Percentiles rank a stretch among this genome's conserved stretches.
phyloP scores from a whole-genome alignment of 1,140 invertebrate species.

The Planococcus citri region DNA sequence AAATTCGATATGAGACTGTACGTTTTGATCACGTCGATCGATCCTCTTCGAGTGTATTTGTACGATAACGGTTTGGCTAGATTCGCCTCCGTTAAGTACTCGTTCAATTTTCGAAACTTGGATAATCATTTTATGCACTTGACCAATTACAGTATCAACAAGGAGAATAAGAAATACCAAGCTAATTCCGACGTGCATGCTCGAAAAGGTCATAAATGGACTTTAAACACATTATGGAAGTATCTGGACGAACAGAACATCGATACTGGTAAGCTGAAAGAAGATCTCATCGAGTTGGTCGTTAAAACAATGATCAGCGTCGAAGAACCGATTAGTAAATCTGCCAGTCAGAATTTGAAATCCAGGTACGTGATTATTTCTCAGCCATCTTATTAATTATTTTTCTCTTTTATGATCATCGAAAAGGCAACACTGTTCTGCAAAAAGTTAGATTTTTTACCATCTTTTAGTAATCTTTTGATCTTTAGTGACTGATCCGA shows the following conservation, averaged over 20 bases:
- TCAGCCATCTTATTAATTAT: no score
- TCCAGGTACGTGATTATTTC: constrained; percentile 17
- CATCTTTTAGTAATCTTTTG: no score
- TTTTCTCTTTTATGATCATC: no score
- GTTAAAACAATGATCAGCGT: constrained; percentile 72
- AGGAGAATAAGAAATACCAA: constrained; percentile 71
- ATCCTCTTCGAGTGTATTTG: constrained; percentile 83
- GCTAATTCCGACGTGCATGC: constrained; percentile 71
- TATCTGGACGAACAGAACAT: constrained; percentile 54
- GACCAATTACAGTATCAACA: constrained; percentile 97
- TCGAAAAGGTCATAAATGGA: constrained; percentile 82
- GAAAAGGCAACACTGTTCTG: no score
- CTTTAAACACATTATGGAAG: constrained; percentile 58
- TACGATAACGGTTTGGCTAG: constrained; percentile 89
- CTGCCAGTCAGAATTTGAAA: constrained; percentile 53
- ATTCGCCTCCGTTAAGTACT: constrained; percentile 87
- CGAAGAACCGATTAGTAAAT: constrained; percentile 56
- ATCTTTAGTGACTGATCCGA: no score
- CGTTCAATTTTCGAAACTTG: constrained; percentile 58
- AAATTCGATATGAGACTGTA: constrained; percentile 90
- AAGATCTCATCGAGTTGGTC: constrained; percentile 61
- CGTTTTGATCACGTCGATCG: constrained; percentile 86
- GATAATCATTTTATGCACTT: constrained; percentile 92
- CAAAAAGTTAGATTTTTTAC: no score
- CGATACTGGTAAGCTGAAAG: constrained; percentile 65